A percentile compares a stretch with the other conserved stretches of the same genome.
These are phyloP conservation scores for Malachius bipustulatus DNA, from an alignment of 2,888 invertebrate genomes.

Conservation along the genomic window DNA sequence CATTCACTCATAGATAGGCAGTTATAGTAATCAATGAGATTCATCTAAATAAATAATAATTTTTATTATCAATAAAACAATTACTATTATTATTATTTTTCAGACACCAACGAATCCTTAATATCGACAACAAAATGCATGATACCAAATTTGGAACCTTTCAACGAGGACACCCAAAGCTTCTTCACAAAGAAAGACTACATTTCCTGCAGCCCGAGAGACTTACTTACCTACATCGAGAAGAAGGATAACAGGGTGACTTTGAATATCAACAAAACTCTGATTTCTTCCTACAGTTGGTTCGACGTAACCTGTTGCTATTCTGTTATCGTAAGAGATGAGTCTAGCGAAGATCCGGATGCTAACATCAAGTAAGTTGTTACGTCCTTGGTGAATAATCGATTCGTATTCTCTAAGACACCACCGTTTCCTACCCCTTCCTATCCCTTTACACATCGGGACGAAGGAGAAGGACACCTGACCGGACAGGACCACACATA, in stretches of 20 bases:
- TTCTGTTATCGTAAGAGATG: background rate
- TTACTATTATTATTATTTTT: too few relatives aligned
- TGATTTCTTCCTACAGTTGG: background rate
- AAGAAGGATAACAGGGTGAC: background rate
- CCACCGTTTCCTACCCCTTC: too few relatives aligned
- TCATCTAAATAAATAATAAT: too few relatives aligned
- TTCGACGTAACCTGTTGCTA: background rate
- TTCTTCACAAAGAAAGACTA: background rate
- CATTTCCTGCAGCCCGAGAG: background rate
- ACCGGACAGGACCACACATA: too few relatives aligned
- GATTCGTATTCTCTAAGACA: too few relatives aligned
- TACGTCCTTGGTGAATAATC: too few relatives aligned
- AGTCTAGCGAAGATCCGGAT: background rate
- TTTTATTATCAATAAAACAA: too few relatives aligned
- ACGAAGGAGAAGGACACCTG: too few relatives aligned
- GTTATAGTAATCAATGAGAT: too few relatives aligned
- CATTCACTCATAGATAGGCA: too few relatives aligned
- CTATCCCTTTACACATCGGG: too few relatives aligned
- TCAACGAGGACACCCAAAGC: conserved; percentile 3
- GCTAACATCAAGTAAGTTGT: background rate
- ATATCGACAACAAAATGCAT: background rate
- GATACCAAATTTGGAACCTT: background rate
- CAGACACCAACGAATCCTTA: background rate
- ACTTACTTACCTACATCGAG: background rate
- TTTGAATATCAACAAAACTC: background rate